These are phyloP conservation scores for Agrilus planipennis DNA, from an alignment of 1,140 invertebrate species.

Conservation along the genomic window DNA sequence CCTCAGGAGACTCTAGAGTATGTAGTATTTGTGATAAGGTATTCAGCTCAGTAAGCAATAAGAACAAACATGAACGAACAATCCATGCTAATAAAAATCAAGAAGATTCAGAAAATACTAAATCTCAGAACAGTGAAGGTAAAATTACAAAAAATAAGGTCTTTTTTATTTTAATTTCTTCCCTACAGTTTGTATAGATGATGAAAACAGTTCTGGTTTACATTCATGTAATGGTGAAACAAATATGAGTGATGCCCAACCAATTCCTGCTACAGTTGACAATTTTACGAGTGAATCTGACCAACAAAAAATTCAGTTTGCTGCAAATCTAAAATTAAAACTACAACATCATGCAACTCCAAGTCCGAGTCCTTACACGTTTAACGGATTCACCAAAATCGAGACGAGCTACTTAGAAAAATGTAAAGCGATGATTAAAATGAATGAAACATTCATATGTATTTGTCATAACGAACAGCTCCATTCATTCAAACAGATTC, in stretches of 20 bases:
- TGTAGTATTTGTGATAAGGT: conserved; percentile 18
- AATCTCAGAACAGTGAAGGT: not conserved
- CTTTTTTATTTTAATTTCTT: not conserved
- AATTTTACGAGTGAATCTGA: conserved; percentile 11
- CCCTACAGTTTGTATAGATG: not conserved
- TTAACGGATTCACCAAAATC: conserved; percentile 18
- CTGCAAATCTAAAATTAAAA: conserved; percentile 24
- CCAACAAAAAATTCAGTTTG: conserved; percentile 25
- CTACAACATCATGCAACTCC: conserved; percentile 14
- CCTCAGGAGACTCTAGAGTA: no score
- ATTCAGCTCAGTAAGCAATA: conserved; percentile 19
- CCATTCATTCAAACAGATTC: conserved; percentile 18
- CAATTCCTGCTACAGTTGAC: not conserved
- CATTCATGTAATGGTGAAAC: not conserved
- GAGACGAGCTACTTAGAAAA: conserved; percentile 28
- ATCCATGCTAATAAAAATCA: conserved; percentile 8
- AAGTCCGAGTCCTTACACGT: conserved; percentile 11
- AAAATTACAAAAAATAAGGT: not conserved
- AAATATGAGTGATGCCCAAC: not conserved
- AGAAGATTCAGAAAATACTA: conserved; percentile 1
- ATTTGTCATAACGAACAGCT: conserved; percentile 25
- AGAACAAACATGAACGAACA: conserved; percentile 11
- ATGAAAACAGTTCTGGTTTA: not conserved
- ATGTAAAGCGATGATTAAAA: conserved; percentile 27
- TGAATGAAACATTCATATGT: conserved; percentile 22